phyloP scores from a whole-genome alignment of 1,140 invertebrate genomes.

The Brachionus koreanus region DNA sequence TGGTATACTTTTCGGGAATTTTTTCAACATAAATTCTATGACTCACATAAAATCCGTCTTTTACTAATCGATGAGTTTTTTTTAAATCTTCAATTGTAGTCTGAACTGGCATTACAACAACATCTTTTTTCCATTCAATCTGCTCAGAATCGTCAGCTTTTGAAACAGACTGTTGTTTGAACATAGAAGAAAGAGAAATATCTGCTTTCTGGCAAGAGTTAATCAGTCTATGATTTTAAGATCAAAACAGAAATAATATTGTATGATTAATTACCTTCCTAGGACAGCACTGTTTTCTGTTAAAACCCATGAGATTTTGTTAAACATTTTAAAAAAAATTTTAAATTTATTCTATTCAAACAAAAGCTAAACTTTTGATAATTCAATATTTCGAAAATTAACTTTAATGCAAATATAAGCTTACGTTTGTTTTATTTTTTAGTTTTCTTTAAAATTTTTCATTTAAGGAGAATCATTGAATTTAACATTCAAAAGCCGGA shows the following conservation, averaged over 20 bases:
- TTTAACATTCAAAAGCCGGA: no score
- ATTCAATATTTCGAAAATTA: background rate
- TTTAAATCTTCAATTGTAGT: slow-evolving; percentile 33
- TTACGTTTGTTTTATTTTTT: background rate
- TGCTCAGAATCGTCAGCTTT: background rate
- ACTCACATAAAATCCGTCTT: slow-evolving; percentile 44
- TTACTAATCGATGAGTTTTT: slow-evolving; percentile 12
- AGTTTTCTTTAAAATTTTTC: no score
- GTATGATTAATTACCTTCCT: background rate
- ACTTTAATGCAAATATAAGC: background rate
- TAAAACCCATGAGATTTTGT: background rate
- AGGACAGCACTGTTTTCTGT: background rate
- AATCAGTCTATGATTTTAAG: background rate
- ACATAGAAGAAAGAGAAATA: background rate
- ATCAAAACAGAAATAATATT: background rate
- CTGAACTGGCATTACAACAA: slow-evolving; percentile 23
- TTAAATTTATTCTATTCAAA: background rate
- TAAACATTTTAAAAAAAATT: slow-evolving; percentile 5
- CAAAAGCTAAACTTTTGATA: background rate
- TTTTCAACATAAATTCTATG: slow-evolving; percentile 37
- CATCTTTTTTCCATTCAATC: slow-evolving; percentile 42
- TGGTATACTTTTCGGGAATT: slow-evolving; percentile 42
- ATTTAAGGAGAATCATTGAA: no score
- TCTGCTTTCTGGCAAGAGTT: background rate
- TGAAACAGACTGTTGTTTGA: background rate